A percentile compares a stretch with the other conserved stretches of the same genome.
These are phyloP conservation scores for Gephyroberyx darwinii DNA, from an alignment of 2,797 vertebrate species.

Conservation along the genomic window DNA sequence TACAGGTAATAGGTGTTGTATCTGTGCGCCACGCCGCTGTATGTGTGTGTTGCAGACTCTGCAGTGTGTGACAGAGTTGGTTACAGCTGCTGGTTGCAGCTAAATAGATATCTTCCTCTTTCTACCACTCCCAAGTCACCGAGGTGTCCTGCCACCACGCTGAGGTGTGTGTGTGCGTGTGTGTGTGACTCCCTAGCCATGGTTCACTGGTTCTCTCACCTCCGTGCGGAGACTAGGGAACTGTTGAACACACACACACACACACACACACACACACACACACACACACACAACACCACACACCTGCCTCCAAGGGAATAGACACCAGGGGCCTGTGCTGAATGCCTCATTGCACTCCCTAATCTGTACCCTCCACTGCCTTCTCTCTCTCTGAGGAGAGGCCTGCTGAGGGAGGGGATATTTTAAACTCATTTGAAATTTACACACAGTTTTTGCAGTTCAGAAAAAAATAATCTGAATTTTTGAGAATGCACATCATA, in stretches of 20 bases:
- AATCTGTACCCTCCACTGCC: slow-evolving; percentile 25
- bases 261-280: slow-evolving; percentile 13
- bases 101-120: no score
- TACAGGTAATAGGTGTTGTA: no score
- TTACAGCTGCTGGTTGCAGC: no score
- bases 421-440: slow-evolving; percentile 1
- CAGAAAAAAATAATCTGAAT: slow-evolving; percentile 11
- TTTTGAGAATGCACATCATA: slow-evolving; percentile 14
- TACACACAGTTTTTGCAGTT: background rate
- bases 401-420: background rate
- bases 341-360: slow-evolving; percentile 45
- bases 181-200: background rate
- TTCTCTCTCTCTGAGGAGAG: background rate
- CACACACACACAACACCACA: slow-evolving; percentile 21
- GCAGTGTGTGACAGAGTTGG: no score
- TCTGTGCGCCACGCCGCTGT: no score
- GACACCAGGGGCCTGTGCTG: slow-evolving; percentile 59
- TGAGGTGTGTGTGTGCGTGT: slow-evolving; percentile 2
- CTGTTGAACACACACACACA: background rate
- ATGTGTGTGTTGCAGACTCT: no score
- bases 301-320: slow-evolving; percentile 35
- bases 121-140: background rate
- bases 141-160: background rate
- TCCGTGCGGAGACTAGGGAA: slow-evolving; percentile 16
- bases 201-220: slow-evolving; percentile 38